Base-by-base conservation (phyloP, 1,140 invertebrate genomes). In the Nebria ingens region DNA sequence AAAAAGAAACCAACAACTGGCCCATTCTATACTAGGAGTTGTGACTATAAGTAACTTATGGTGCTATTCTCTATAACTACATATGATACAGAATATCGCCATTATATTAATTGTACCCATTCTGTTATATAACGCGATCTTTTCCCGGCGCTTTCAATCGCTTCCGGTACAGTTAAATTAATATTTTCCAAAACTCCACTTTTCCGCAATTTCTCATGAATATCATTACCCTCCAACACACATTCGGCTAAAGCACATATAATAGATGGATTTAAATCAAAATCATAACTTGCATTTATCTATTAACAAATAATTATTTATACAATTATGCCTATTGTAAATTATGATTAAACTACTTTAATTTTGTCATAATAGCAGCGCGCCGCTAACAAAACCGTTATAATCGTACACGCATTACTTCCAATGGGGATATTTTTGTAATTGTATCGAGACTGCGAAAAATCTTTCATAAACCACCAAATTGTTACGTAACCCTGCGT, bases 371-470 rank as follows among this genome's bases (percentile, higher is more conserved):
- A 49, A 51, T 59, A 56, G 54, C 64, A 68, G 29, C 64, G 64
- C 12, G 64, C 52, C 9, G 67, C 64, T 51, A 68, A 56, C 45
- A 70, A 51, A 45, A 70, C 52, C 2, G 61, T 66, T 38, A 70
- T 70, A 13, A 70, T 51, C 2, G 67, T 69, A 51, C 68, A 70
- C 12, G 68, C 68, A 55, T 69, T 69, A 50, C 67, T 69, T 56
- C 61, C 59, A 56, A 51, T 62, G 9, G 58, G 53, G 13, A 38
- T 54, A 49, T 65, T 63, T 40, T 65, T 61, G 21, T 59, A 58
- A 53, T 67, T 68, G 51, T 67, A 70, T 22, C 59, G 55, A 2
- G 62, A 63, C 49, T 70, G 68, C 2, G 64, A 68, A 51, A 70
- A 70, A 53, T 65, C 60, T 6, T 58, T 49, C 50, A 66, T 64